phyloP scores from a whole-genome alignment of 2,797 vertebrate genomes.

The Peromyscus eremicus region DNA sequence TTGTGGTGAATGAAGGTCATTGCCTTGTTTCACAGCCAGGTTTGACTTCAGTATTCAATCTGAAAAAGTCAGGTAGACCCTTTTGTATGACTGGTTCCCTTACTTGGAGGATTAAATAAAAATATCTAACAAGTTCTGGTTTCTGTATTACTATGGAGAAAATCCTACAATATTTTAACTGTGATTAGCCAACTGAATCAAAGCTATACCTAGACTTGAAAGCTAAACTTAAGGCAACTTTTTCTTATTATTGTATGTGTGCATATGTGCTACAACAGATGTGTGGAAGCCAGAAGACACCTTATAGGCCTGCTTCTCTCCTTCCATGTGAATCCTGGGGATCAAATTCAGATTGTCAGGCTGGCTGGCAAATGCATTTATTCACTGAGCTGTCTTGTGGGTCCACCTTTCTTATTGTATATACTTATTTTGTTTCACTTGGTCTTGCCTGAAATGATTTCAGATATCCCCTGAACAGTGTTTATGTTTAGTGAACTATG shows the following conservation, averaged over 20 bases:
- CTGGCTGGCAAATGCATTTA: neutral
- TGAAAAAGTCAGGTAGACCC: neutral
- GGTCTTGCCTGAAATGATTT: neutral
- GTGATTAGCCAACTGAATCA: neutral
- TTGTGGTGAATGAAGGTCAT: conserved; percentile 54
- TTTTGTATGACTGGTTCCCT: neutral
- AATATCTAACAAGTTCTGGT: neutral
- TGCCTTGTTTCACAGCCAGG: conserved; percentile 39
- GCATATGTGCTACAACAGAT: neutral
- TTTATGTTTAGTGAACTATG: no score
- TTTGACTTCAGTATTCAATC: neutral
- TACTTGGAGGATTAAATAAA: neutral
- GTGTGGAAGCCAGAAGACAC: neutral
- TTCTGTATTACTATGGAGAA: neutral
- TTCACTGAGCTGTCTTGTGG: neutral
- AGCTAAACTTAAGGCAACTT: neutral
- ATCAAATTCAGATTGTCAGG: neutral
- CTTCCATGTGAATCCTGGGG: neutral
- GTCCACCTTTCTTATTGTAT: neutral
- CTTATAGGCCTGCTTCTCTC: neutral
- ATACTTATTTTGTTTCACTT: neutral
- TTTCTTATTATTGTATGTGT: neutral
- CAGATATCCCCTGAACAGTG: neutral
- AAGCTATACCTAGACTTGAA: neutral
- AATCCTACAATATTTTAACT: neutral